phyloP scores from a whole-genome alignment of 1,140 invertebrate genomes.

The Linepithema humile region DNA sequence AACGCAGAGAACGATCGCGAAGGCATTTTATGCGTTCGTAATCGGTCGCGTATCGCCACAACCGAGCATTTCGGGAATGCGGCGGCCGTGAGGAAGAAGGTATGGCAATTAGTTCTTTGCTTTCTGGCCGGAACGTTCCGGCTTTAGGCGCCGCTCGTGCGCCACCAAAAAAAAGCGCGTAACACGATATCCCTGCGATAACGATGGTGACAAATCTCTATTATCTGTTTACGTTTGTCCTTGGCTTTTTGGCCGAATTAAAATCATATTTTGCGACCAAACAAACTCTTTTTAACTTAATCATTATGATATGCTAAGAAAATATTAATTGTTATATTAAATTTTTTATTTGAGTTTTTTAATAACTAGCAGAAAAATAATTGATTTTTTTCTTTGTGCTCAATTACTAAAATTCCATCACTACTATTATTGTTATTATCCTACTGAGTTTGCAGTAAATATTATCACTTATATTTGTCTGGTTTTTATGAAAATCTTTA shows the following conservation, averaged over 20 bases:
- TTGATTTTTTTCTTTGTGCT: neutral
- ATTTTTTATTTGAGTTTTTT: neutral
- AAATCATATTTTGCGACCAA: neutral
- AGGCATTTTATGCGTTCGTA: slow-evolving; percentile 68
- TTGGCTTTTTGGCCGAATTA: neutral
- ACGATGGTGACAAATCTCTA: slow-evolving; percentile 29
- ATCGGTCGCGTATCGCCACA: slow-evolving; percentile 67
- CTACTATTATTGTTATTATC: no score
- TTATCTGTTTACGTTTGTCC: neutral
- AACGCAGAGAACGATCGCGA: slow-evolving; percentile 58
- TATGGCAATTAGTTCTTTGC: slow-evolving; percentile 67
- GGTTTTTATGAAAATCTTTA: neutral
- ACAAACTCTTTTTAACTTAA: neutral
- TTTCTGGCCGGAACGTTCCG: slow-evolving; percentile 44
- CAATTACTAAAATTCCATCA: neutral
- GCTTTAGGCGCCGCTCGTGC: neutral
- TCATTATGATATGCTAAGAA: neutral
- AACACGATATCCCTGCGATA: slow-evolving; percentile 34
- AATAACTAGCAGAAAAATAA: neutral
- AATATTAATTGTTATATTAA: neutral
- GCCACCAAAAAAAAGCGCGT: slow-evolving; percentile 39
- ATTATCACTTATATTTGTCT: neutral
- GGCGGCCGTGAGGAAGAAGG: slow-evolving; percentile 50
- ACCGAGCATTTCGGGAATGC: slow-evolving; percentile 67
- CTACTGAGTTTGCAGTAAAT: neutral